Percentiles rank a stretch among this genome's conserved stretches.
phyloP scores from a whole-genome alignment of 2,113 vertebrate species.

The Ancistrus triradiatus region DNA sequence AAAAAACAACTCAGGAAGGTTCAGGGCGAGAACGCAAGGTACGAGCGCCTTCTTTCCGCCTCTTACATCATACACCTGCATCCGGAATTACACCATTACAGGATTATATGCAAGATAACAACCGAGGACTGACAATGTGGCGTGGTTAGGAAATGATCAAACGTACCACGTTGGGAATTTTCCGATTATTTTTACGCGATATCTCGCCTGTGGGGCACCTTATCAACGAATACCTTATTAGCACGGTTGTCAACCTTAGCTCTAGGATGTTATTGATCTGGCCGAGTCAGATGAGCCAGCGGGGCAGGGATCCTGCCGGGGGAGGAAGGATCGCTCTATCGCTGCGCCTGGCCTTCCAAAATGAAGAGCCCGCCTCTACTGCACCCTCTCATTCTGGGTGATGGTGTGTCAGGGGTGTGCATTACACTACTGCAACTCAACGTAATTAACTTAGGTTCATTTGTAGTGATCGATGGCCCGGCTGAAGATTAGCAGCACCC shows the following conservation, averaged over 20 bases:
- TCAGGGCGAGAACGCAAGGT: background rate
- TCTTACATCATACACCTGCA: constrained; percentile 30
- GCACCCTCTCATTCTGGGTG: constrained; percentile 52
- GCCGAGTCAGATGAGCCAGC: constrained; percentile 33
- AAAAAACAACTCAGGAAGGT: background rate
- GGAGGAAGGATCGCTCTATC: background rate
- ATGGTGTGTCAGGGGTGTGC: constrained; percentile 54
- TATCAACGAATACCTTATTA: constrained; percentile 58
- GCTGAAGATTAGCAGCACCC: constrained; percentile 28
- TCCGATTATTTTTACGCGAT: constrained; percentile 4
- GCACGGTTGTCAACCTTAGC: constrained; percentile 55
- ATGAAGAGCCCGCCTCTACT: constrained; percentile 47
- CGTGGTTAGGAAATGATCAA: background rate
- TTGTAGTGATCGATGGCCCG: constrained; percentile 56
- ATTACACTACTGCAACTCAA: constrained; percentile 44
- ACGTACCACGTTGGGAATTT: background rate
- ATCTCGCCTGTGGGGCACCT: background rate
- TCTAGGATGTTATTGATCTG: constrained; percentile 56
- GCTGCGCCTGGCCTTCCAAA: constrained; percentile 26
- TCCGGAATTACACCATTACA: background rate
- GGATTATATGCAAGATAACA: background rate
- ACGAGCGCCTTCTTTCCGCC: constrained; percentile 9
- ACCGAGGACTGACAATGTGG: background rate
- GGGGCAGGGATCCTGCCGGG: background rate
- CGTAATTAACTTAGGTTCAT: constrained; percentile 64